phyloP scores from a whole-genome alignment of 2,113 vertebrate species.

The Chloebia gouldiae region DNA sequence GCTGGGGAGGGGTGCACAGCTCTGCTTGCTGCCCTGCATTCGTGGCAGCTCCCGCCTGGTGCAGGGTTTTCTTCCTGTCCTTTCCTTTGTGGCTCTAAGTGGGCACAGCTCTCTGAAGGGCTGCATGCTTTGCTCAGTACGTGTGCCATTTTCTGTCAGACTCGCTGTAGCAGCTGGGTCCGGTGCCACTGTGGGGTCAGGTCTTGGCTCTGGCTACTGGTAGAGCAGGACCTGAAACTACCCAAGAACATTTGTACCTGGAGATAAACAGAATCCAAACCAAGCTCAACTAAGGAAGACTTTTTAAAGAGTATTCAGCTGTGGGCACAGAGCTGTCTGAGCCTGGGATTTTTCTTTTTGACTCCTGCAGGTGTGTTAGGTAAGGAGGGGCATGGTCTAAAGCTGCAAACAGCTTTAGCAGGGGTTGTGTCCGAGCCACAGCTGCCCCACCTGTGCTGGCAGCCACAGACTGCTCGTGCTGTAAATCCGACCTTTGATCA shows the following conservation, averaged over 20 bases:
- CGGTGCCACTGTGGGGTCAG: fast-evolving
- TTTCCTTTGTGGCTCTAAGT: background rate
- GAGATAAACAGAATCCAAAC: background rate
- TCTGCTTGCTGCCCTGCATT: background rate
- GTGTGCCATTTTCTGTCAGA: fast-evolving
- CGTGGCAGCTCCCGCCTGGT: fast-evolving
- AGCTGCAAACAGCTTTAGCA: background rate
- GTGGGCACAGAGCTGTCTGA: background rate
- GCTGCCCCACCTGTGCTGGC: background rate
- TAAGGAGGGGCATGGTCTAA: background rate
- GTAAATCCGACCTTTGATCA: background rate
- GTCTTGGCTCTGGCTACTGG: background rate
- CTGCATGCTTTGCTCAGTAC: background rate
- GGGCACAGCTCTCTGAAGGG: background rate
- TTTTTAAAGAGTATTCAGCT: background rate
- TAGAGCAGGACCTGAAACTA: background rate
- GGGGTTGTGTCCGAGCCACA: background rate
- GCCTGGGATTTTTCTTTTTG: background rate
- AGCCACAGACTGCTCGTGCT: fast-evolving
- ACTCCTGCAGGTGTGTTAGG: fast-evolving
- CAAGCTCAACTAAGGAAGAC: background rate
- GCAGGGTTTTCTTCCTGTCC: background rate
- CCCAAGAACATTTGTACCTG: background rate
- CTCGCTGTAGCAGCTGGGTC: background rate
- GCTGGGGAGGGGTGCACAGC: background rate